Conservation (phyloP, 1,140 invertebrate species). For the Catajapyx aquilonaris region DNA sequence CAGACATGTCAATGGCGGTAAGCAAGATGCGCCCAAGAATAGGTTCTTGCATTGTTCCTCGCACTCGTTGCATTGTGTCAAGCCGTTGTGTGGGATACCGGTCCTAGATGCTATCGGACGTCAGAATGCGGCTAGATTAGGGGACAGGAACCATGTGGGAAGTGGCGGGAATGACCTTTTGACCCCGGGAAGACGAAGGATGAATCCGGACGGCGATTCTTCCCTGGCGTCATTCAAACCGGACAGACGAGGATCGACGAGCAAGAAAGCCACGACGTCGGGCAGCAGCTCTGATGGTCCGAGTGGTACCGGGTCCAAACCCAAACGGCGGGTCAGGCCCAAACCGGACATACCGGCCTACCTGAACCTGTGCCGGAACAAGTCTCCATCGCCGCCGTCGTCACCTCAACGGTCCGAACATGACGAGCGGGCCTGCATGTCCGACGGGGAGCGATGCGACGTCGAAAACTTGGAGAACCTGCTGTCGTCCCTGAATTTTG, state of each 20-base stretch:
- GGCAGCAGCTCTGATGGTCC: background rate
- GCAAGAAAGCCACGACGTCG: background rate
- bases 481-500: slow-evolving; percentile 31
- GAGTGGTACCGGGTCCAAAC: background rate
- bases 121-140: too few relatives aligned
- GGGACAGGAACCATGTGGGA: too few relatives aligned
- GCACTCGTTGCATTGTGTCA: background rate
- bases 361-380: slow-evolving; percentile 6
- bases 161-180: too few relatives aligned
- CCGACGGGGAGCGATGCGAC: slow-evolving; percentile 7
- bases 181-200: too few relatives aligned
- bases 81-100: background rate
- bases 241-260: background rate
- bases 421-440: slow-evolving; percentile 2
- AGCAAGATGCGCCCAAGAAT: background rate
- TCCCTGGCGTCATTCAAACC: background rate
- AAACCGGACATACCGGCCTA: slow-evolving; percentile 12
- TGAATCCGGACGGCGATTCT: too few relatives aligned
- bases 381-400: background rate
- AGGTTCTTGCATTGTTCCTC: background rate
- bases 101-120: too few relatives aligned
- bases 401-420: background rate
- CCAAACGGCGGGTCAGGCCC: slow-evolving; percentile 5
- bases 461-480: slow-evolving; percentile 21
- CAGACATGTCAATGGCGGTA: background rate